These are phyloP conservation scores for Aldrovandia affinis DNA, from an alignment of 2,797 vertebrate species.

Conservation along the genomic window DNA sequence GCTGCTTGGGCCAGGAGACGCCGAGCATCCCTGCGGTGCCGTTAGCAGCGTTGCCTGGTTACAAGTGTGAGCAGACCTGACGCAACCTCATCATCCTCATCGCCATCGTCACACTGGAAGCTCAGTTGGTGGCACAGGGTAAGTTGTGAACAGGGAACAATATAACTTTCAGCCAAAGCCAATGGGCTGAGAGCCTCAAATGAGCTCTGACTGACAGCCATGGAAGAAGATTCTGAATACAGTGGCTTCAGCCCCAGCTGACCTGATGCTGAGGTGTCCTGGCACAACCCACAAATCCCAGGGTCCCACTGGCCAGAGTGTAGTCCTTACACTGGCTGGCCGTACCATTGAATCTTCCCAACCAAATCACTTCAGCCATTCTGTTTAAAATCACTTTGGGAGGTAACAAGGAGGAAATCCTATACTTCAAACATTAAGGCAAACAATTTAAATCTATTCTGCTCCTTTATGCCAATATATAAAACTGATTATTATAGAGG, in stretches of 20 bases:
- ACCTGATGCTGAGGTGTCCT: background rate
- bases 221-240: background rate
- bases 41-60: background rate
- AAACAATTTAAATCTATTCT: background rate
- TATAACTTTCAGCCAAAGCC: background rate
- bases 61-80: background rate
- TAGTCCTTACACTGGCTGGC: background rate
- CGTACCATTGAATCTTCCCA: background rate
- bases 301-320: background rate
- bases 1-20: background rate
- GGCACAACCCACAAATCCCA: background rate
- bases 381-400: background rate
- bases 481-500: constrained; percentile 11
- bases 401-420: background rate
- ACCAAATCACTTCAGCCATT: background rate
- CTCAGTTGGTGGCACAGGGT: background rate
- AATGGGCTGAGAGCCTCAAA: background rate
- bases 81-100: background rate
- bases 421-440: background rate
- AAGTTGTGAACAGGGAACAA: background rate
- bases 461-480: constrained; percentile 1
- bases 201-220: background rate
- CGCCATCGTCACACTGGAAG: background rate
- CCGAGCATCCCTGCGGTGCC: background rate
- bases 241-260: background rate